These are phyloP conservation scores for Loris lydekkerianus DNA, from an alignment of 2,797 vertebrate genomes.

Conservation along the genomic window DNA sequence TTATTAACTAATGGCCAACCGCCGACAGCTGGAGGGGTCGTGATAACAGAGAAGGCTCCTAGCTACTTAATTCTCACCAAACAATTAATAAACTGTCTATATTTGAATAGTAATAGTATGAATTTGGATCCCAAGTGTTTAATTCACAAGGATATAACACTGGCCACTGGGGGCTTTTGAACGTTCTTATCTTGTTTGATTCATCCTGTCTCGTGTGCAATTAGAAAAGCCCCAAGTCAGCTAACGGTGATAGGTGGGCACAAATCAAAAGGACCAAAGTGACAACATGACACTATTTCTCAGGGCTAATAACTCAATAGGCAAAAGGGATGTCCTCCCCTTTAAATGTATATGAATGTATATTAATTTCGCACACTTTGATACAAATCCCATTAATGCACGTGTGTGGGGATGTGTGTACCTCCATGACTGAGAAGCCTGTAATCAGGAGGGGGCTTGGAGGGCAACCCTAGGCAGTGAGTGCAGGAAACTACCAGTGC, in stretches of 20 bases:
- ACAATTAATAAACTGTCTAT: not conserved
- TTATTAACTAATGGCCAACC: not conserved
- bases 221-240: not conserved
- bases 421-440: not conserved
- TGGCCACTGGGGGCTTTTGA: not conserved
- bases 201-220: not conserved
- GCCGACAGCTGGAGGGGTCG: not conserved
- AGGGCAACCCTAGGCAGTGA: not conserved
- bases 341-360: not conserved
- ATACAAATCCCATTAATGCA: not conserved
- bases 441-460: not conserved
- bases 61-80: not conserved
- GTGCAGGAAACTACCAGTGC: not conserved
- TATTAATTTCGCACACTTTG: not conserved
- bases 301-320: not conserved
- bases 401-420: not conserved
- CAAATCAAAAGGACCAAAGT: not conserved
- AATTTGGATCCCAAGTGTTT: not conserved
- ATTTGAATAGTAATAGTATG: slow-evolving; percentile 17
- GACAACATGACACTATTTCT: not conserved
- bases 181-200: not conserved
- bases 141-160: not conserved
- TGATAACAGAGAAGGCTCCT: not conserved
- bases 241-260: not conserved
- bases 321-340: not conserved